phyloP scores from a whole-genome alignment of 2,113 vertebrate species.

The Gallinago undulata region DNA sequence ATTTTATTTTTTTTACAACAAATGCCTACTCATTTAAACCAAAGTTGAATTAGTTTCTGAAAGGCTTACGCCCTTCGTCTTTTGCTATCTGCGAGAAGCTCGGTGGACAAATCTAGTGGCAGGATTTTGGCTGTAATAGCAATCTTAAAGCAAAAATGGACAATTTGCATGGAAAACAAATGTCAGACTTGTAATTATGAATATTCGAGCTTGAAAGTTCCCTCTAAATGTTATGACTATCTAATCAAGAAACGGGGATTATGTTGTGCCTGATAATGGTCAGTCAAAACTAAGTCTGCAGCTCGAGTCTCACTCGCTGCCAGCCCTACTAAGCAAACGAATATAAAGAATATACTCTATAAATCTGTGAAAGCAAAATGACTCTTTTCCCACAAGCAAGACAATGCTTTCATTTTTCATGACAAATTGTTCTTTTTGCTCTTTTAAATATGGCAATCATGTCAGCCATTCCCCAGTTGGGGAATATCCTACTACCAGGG shows the following conservation, averaged over 20 bases:
- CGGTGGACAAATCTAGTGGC: not conserved
- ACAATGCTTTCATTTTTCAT: not conserved
- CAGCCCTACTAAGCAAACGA: not conserved
- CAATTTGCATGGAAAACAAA: not conserved
- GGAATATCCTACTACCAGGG: slow-evolving; percentile 4
- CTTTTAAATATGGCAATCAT: slow-evolving; percentile 10
- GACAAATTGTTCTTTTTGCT: not conserved
- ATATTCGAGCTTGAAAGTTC: not conserved
- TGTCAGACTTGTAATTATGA: not conserved
- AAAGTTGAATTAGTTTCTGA: not conserved
- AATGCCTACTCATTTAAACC: not conserved
- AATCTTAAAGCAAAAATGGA: not conserved
- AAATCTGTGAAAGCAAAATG: not conserved
- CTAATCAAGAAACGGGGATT: not conserved
- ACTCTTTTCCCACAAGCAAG: slow-evolving; percentile 10
- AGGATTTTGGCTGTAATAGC: not conserved
- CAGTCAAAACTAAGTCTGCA: not conserved
- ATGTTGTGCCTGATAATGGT: not conserved
- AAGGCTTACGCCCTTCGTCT: not conserved
- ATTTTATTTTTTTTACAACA: not conserved
- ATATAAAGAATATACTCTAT: not conserved
- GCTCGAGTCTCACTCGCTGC: not conserved
- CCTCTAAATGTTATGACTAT: not conserved
- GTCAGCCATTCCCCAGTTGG: not conserved
- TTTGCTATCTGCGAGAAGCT: not conserved